Evolutionary conservation across 1,140 invertebrate genomes (phyloP), one percentile per base, ranked within the genome.

Genomic region (Anastrepha ludens): DNA sequence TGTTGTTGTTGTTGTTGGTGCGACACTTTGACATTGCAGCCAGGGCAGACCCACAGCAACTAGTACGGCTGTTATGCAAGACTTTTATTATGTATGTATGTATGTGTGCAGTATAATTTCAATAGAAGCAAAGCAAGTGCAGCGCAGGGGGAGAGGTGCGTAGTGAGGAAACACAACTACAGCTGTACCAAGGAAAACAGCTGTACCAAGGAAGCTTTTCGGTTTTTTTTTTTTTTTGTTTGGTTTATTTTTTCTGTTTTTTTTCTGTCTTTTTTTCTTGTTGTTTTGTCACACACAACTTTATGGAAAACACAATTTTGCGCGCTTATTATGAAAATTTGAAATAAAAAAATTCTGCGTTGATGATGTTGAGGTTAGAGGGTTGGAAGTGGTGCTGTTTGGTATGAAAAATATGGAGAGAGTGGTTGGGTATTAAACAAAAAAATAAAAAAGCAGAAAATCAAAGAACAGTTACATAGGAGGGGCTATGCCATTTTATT

Each of bases 291-390:
- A n/a, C 60, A n/a, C 8, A 62, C 60, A 62, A 62, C 60, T 17
- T 62, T 62, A 3, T n/a, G 60, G 2, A 62, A 62, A 62, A 62
- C 11, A 62, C 7, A 62, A 62, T 62, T 62, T 62, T 17, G 60
- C 11, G 60, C 60, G 60, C 15, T 62, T 62, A 62, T 62, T 62
- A 62, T 62, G 60, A 62, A 62, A 62, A 62, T 62, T 62, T 62
- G 7, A 62, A 17, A 62, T 62, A 17, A 62, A 62, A 62, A 62
- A 13, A 17, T 13, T 62, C 4, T 62, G 15, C 15, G 17, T 62
- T 62, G 15, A 62, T 62, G 11, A 62, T 62, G 11, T 62, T n/a
- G 60, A 13, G 11, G 60, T 62, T 62, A 17, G 50, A 7, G 50
- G 9, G 50, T 55, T 5, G 0, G 1, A 55, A 55, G 9, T 55